Conservation (phyloP, 1,140 invertebrate species). For the Drosophila asahinai region DNA sequence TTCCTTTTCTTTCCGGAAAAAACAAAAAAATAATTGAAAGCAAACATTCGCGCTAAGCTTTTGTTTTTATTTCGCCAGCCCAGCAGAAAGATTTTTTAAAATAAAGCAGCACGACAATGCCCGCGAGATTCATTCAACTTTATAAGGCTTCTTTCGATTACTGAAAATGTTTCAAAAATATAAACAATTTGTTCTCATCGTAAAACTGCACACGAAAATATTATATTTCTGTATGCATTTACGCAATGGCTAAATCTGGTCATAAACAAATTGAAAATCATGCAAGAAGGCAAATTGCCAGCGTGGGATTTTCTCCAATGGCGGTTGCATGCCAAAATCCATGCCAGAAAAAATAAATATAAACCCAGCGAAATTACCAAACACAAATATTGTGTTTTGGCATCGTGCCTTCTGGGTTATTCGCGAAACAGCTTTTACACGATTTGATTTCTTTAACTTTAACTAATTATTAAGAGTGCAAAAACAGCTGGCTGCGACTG, state of each 20-base stretch:
- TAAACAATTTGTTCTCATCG: constrained; percentile 18
- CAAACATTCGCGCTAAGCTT: constrained; percentile 48
- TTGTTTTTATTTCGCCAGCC: constrained; percentile 21
- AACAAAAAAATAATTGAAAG: constrained; percentile 58
- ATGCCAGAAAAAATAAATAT: constrained; percentile 58
- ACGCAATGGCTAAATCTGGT: constrained; percentile 64
- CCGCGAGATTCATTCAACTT: constrained; percentile 26
- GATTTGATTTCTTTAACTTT: constrained; percentile 12
- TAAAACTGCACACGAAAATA: constrained; percentile 34
- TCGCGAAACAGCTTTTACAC: constrained; percentile 19
- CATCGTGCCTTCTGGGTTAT: constrained; percentile 38
- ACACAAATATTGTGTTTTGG: constrained; percentile 18
- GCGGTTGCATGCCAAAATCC: constrained; percentile 53
- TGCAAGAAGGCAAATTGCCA: constrained; percentile 56
- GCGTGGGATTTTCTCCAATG: constrained; percentile 63
- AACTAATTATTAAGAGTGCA: constrained; percentile 24
- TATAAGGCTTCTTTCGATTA: constrained; percentile 4
- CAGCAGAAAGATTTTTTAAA: constrained; percentile 5
- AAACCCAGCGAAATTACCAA: constrained; percentile 38
- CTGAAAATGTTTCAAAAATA: constrained; percentile 11
- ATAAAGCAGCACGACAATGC: constrained; percentile 19
- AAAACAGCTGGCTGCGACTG: constrained; percentile 23
- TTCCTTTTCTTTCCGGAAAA: constrained; percentile 24
- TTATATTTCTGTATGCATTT: constrained; percentile 52
- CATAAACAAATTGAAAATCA: constrained; percentile 45